Conservation (phyloP, 2,797 vertebrate genomes). For the Microtus obscurus region DNA sequence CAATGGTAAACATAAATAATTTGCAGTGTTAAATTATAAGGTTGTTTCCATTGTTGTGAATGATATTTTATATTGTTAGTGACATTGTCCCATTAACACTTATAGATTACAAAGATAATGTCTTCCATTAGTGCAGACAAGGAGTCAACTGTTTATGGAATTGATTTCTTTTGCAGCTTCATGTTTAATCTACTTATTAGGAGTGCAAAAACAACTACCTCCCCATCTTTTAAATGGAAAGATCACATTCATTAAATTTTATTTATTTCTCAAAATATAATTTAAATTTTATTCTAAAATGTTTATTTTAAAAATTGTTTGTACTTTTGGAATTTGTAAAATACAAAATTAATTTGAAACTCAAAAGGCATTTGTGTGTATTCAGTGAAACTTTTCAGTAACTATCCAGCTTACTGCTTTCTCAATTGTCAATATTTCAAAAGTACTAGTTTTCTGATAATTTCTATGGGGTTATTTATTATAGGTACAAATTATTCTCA, state of each 20-base stretch:
- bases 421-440: background rate
- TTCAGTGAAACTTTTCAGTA: background rate
- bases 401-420: background rate
- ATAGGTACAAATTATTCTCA: background rate
- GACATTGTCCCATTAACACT: conserved; percentile 28
- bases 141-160: conserved; percentile 32
- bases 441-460: background rate
- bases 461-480: background rate
- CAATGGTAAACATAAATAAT: conserved; percentile 62
- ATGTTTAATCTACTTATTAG: background rate
- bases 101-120: conserved; percentile 49
- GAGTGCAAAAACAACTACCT: background rate
- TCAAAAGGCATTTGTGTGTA: background rate
- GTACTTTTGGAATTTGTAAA: background rate
- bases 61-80: conserved; percentile 23
- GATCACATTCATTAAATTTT: background rate
- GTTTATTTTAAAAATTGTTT: background rate
- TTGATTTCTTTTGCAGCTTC: conserved; percentile 13
- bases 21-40: conserved; percentile 36
- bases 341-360: background rate
- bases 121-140: conserved; percentile 22
- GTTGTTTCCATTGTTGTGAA: background rate
- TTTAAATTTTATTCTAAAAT: background rate
- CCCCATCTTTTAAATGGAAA: background rate
- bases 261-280: background rate